Evolutionary conservation across 2,888 invertebrate genomes (phyloP).

Genomic region (Lapara coniferarum): DNA sequence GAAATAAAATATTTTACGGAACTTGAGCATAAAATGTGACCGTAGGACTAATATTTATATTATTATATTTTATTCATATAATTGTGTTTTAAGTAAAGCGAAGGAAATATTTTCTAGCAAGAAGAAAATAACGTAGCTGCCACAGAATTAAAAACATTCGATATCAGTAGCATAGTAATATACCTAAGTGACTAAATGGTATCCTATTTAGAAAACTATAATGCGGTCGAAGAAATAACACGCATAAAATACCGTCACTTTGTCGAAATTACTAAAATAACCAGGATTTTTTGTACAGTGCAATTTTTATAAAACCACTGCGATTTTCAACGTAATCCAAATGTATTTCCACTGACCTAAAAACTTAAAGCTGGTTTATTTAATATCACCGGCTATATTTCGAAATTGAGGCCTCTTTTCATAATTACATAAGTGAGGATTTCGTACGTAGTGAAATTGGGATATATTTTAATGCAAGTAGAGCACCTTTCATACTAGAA

Average conservation of each 20-base stretch:
- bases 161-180: too few species aligned
- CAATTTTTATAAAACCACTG: neutral
- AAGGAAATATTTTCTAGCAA: neutral
- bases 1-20: constrained; percentile 15
- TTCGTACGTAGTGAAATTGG: too few species aligned
- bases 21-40: neutral
- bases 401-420: neutral
- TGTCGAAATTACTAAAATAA: neutral
- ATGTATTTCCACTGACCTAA: constrained; percentile 2
- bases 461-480: too few species aligned
- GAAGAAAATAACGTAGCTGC: neutral
- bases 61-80: neutral
- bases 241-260: neutral
- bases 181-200: too few species aligned
- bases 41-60: neutral
- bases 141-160: too few species aligned
- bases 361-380: constrained; percentile 4
- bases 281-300: neutral
- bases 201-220: too few species aligned
- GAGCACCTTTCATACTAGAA: too few species aligned
- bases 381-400: neutral
- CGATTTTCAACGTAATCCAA: neutral
- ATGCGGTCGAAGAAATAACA: too few species aligned
- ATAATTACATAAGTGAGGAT: neutral
- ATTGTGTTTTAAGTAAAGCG: neutral